A percentile compares a stretch with the other conserved stretches of the same genome.
Evolutionary conservation across 2,797 vertebrate genomes (phyloP).

Genomic region (Tokudaia muenninki): DNA sequence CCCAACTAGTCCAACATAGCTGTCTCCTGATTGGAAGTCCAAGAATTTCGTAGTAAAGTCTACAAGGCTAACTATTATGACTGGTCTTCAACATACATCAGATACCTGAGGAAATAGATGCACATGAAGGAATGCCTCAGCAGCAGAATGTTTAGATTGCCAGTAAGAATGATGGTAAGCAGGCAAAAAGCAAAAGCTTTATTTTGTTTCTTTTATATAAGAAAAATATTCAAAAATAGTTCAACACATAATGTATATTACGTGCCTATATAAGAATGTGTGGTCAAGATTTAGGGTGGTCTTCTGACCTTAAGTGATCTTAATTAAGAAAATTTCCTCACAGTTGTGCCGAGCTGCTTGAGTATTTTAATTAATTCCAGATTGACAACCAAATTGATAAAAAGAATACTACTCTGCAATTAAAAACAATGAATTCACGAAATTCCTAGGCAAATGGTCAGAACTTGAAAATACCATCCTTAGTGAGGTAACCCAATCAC

Average conservation of each 20-base stretch:
- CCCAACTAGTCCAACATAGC: not conserved
- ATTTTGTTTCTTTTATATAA: no score
- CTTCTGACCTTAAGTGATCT: not conserved
- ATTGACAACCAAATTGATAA: not conserved
- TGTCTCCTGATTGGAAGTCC: not conserved
- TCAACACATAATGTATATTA: not conserved
- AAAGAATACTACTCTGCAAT: no score
- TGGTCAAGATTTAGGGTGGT: not conserved
- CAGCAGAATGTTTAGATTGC: not conserved
- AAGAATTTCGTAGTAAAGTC: not conserved
- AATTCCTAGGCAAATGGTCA: no score
- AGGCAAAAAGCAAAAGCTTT: not conserved
- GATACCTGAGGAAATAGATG: no score
- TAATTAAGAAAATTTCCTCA: not conserved
- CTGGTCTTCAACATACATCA: not conserved
- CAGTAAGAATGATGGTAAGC: no score
- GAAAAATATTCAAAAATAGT: not conserved
- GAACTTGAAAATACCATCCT: no score
- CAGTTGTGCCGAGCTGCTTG: no score
- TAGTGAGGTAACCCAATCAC: no score
- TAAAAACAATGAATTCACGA: no score
- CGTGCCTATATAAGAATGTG: not conserved
- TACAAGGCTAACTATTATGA: not conserved
- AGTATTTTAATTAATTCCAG: not conserved
- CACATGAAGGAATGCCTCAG: no score